Percentiles rank a stretch among this genome's conserved stretches.
These are phyloP conservation scores for Aleiodes leptofemur DNA, from an alignment of 2,888 invertebrate genomes.

Conservation along the genomic window DNA sequence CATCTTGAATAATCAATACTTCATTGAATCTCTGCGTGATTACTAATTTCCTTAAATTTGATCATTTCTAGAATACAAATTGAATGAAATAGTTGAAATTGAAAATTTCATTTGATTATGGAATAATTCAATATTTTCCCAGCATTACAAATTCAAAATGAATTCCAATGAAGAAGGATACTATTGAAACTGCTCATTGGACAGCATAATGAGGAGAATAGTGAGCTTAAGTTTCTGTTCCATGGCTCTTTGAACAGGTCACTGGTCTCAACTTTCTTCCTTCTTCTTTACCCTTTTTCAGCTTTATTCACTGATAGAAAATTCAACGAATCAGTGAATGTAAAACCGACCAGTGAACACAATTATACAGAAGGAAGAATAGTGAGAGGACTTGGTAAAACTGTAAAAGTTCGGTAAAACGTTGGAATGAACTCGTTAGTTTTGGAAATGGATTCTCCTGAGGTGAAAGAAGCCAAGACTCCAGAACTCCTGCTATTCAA, in stretches of 20 bases:
- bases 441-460: conserved; percentile 38
- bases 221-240: no score
- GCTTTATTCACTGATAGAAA: no score
- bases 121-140: neutral
- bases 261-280: neutral
- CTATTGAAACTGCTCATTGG: neutral
- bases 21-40: no score
- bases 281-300: neutral
- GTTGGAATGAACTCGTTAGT: conserved; percentile 48
- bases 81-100: neutral
- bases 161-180: neutral
- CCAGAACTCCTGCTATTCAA: conserved; percentile 23
- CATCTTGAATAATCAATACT: no score
- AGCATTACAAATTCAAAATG: neutral
- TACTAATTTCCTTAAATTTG: neutral
- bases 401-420: conserved; percentile 45
- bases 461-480: conserved; percentile 39
- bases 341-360: conserved; percentile 28
- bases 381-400: conserved; percentile 41
- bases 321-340: conserved; percentile 3
- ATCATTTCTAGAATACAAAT: neutral
- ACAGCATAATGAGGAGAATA: conserved; percentile 10
- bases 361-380: conserved; percentile 31
- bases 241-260: neutral
- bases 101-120: neutral